Evolutionary conservation across 2,113 vertebrate genomes (phyloP).

Genomic region (Egretta garzetta): DNA sequence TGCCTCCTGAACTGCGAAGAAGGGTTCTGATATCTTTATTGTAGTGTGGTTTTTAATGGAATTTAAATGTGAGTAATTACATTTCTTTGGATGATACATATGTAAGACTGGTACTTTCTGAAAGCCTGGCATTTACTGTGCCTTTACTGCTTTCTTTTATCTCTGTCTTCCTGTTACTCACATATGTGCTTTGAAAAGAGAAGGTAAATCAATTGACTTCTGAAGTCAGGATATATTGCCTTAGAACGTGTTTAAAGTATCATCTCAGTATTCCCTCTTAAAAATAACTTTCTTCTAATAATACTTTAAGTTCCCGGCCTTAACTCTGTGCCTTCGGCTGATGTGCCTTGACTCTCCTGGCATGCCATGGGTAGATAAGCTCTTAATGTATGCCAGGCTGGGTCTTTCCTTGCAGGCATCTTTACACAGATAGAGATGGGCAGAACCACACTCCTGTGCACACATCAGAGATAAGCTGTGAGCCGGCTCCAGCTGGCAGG

Average conservation of each 20-base stretch:
- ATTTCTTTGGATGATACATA: not conserved
- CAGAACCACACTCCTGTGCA: not conserved
- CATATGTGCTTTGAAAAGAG: not conserved
- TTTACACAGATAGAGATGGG: not conserved
- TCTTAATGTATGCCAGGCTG: not conserved
- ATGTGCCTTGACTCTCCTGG: not conserved
- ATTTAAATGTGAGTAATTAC: not conserved
- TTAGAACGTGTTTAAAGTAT: not conserved
- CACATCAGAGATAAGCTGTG: not conserved
- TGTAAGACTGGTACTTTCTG: not conserved
- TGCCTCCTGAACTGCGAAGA: not conserved
- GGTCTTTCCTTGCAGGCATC: not conserved
- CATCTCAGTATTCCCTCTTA: not conserved
- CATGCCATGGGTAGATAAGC: not conserved
- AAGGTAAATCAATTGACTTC: not conserved
- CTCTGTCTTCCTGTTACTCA: not conserved
- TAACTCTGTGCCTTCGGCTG: not conserved
- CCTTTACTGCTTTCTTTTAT: not conserved
- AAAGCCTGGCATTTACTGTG: not conserved
- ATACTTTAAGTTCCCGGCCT: not conserved
- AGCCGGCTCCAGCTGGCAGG: not conserved
- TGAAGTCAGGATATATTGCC: not conserved
- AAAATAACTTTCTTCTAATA: not conserved
- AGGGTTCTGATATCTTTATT: not conserved
- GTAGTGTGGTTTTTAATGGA: not conserved